Evolutionary conservation across 2,113 vertebrate species (phyloP).

Genomic region (Serilophus lunatus): DNA sequence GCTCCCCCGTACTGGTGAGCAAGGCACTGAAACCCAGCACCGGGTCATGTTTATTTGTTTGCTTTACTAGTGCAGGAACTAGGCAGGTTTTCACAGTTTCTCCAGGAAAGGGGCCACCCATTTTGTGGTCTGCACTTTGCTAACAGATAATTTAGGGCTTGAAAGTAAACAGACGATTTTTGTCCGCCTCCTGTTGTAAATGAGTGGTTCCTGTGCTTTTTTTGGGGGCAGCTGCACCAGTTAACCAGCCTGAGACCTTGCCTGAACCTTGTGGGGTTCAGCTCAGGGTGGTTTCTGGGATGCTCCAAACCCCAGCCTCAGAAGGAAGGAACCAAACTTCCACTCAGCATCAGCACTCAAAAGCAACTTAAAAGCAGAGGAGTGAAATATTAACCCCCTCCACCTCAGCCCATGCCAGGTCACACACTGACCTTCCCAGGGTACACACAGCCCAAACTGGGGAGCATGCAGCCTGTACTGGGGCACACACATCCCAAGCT

Average conservation of each 20-base stretch:
- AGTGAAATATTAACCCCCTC: neutral
- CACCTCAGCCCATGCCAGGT: neutral
- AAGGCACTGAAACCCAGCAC: neutral
- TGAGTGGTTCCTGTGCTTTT: neutral
- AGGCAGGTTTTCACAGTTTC: conserved; percentile 52
- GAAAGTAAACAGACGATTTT: neutral
- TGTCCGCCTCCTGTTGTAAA: conserved; percentile 2
- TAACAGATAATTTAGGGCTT: neutral
- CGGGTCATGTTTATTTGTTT: conserved; percentile 50
- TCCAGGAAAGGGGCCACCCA: conserved; percentile 60
- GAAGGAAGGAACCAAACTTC: neutral
- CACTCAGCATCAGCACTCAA: neutral
- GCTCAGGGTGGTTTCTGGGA: neutral
- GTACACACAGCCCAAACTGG: neutral
- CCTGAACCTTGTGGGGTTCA: neutral
- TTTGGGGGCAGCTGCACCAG: neutral
- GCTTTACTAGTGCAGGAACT: conserved; percentile 8
- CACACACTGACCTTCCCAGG: neutral
- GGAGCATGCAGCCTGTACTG: no score
- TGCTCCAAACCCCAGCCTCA: neutral
- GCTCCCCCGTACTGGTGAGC: neutral
- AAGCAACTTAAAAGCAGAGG: neutral
- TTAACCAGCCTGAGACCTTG: neutral
- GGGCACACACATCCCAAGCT: no score
- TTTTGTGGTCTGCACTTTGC: conserved; percentile 24